Evolutionary conservation across 2,888 invertebrate species (phyloP).

Genomic region (Minunthozetes semirufus): DNA sequence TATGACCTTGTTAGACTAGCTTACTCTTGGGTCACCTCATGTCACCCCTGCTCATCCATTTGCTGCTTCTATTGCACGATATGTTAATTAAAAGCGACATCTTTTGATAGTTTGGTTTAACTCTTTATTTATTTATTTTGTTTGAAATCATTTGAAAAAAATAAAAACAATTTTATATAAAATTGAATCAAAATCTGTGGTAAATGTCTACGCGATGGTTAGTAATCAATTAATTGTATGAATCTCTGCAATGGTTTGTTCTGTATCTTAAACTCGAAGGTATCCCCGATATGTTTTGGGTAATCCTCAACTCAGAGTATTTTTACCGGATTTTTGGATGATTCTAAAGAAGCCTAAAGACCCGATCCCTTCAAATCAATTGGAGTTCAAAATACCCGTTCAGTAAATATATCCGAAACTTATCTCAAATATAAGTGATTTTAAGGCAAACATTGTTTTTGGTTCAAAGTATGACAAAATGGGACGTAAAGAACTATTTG

Average conservation of each 20-base stretch:
- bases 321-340: constrained; percentile 96
- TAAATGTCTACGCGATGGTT: not conserved
- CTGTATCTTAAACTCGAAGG: constrained; percentile 14
- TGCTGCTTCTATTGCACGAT: too few species aligned
- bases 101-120: not conserved
- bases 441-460: not conserved
- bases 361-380: constrained; percentile 66
- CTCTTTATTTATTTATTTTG: not conserved
- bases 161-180: not conserved
- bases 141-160: not conserved
- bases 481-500: constrained; percentile 84
- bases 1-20: too few species aligned
- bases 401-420: constrained; percentile 54
- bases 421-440: too few species aligned
- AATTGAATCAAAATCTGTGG: not conserved
- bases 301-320: constrained; percentile 85
- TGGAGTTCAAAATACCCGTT: constrained; percentile 81
- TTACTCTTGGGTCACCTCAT: too few species aligned
- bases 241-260: not conserved
- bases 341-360: constrained; percentile 64
- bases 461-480: constrained; percentile 66
- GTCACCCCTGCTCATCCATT: too few species aligned
- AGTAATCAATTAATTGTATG: constrained; percentile 17
- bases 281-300: constrained; percentile 86
- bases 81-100: too few species aligned